phyloP scores from a whole-genome alignment of 1,140 invertebrate species.

The Brachionus koreanus region DNA sequence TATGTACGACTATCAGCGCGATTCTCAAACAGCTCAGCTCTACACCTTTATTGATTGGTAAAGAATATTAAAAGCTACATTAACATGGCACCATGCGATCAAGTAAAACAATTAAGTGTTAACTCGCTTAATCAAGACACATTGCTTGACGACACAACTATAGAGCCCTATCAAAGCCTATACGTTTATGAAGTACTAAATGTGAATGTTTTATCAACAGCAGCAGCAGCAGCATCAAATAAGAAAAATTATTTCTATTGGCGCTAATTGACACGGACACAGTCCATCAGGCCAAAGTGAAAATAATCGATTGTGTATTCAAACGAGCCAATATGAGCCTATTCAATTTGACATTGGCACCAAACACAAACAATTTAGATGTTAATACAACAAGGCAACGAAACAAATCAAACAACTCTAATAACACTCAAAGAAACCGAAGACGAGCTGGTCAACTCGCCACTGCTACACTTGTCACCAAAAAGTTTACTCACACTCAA shows the following conservation, averaged over 20 bases:
- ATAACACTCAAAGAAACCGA: slow-evolving; percentile 7
- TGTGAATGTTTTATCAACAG: background rate
- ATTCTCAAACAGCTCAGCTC: background rate
- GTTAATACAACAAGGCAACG: background rate
- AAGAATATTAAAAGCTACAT: background rate
- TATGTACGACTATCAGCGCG: slow-evolving; percentile 43
- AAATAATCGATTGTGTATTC: slow-evolving; percentile 9
- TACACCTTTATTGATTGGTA: background rate
- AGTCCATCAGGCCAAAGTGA: background rate
- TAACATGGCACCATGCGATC: slow-evolving; percentile 16
- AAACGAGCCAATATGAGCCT: background rate
- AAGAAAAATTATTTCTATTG: background rate
- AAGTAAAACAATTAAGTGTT: background rate
- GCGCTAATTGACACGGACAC: slow-evolving; percentile 18
- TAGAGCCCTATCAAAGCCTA: background rate
- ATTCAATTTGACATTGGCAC: background rate
- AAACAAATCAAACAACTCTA: slow-evolving; percentile 1
- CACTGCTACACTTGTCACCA: too few species aligned
- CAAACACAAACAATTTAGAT: background rate
- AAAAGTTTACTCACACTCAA: slow-evolving; percentile 10
- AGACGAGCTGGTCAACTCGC: background rate
- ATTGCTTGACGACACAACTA: background rate
- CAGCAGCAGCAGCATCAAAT: background rate
- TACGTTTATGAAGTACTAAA: slow-evolving; percentile 13
- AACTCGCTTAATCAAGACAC: background rate